Conservation (phyloP, 2,888 invertebrate genomes). For the Platycheirus rosarum region DNA sequence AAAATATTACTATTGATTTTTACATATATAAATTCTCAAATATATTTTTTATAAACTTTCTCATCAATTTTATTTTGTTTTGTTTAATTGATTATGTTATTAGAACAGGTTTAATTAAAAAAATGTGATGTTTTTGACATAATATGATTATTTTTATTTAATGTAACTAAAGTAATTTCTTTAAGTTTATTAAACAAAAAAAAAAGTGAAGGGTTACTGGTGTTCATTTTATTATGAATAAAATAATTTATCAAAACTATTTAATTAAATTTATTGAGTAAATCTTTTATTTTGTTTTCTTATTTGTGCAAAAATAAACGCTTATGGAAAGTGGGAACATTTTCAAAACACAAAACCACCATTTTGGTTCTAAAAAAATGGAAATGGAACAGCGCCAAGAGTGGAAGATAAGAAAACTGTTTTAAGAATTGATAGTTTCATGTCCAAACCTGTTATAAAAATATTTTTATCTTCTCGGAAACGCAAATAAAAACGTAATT, state of each 20-base stretch:
- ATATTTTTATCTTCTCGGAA: too few species aligned
- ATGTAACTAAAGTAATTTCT: conserved; percentile 21
- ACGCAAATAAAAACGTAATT: too few species aligned
- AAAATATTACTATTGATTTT: conserved; percentile 47
- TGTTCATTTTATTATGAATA: conserved; percentile 72
- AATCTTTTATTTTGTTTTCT: conserved; percentile 45
- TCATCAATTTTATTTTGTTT: conserved; percentile 61
- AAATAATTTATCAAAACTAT: conserved; percentile 69
- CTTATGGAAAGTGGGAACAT: too few species aligned
- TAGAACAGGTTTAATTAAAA: conserved; percentile 57
- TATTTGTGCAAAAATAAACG: too few species aligned
- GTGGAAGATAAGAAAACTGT: too few species aligned
- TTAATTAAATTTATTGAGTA: conserved; percentile 49
- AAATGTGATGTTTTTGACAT: conserved; percentile 54
- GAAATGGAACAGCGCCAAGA: too few species aligned
- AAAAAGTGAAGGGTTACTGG: conserved; percentile 65
- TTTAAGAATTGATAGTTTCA: too few species aligned
- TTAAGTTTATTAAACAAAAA: conserved; percentile 40
- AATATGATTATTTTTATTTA: conserved; percentile 18
- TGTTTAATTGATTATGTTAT: conserved; percentile 45
- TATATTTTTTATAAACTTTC: conserved; percentile 67
- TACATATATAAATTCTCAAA: conserved; percentile 63
- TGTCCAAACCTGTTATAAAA: too few species aligned
- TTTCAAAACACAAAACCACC: too few species aligned
- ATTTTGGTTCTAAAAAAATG: too few species aligned